Conservation (phyloP, 1,140 invertebrate genomes). For the Formica selysi region DNA sequence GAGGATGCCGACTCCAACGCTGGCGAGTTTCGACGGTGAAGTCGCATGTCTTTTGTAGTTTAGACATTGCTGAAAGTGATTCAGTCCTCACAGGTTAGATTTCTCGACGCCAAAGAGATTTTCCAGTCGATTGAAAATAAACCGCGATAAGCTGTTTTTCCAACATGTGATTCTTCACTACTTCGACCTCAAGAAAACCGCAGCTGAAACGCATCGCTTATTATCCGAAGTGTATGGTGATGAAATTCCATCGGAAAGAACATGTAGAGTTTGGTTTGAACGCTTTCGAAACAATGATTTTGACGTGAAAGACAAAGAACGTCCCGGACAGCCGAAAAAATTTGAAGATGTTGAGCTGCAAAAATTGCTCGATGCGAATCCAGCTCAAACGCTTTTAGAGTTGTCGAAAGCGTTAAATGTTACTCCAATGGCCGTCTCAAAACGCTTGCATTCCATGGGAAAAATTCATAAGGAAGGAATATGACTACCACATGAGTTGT, state of each 20-base stretch:
- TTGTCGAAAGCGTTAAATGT: background rate
- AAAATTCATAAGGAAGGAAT: background rate
- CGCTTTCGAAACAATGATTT: background rate
- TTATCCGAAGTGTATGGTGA: background rate
- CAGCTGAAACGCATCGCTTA: background rate
- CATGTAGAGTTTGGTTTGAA: background rate
- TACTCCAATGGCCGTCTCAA: conserved; percentile 1
- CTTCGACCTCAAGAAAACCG: background rate
- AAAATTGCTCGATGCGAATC: background rate
- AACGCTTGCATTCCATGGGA: background rate
- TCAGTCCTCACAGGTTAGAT: background rate
- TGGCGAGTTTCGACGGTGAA: background rate
- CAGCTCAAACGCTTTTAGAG: background rate
- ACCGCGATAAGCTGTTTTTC: background rate
- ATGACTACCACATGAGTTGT: background rate
- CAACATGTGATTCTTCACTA: background rate
- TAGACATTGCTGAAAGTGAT: conserved; percentile 2
- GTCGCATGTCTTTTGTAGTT: background rate
- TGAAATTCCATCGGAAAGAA: background rate
- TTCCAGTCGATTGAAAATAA: background rate
- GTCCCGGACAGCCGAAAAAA: background rate
- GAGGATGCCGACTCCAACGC: background rate
- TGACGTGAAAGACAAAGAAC: background rate
- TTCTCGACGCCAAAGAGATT: conserved; percentile 5
- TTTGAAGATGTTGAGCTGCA: background rate